These are phyloP conservation scores for Cephus runcator DNA, from an alignment of 2,888 invertebrate species.

Conservation along the genomic window DNA sequence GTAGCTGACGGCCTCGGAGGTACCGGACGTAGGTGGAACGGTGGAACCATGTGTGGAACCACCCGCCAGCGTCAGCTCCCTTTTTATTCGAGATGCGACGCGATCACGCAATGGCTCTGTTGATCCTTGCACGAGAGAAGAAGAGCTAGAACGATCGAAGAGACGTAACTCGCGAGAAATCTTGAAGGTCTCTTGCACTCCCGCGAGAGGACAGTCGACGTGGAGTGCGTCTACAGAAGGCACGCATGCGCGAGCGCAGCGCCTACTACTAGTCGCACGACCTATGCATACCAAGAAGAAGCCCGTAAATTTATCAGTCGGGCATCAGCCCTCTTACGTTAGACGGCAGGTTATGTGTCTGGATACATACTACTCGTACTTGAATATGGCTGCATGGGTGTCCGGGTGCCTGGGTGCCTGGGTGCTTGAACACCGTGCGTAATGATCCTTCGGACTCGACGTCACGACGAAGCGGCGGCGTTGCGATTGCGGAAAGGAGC, in stretches of 20 bases:
- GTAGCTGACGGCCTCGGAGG: constrained; percentile 40
- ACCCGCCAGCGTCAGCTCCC: constrained; percentile 56
- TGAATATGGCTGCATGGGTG: no score
- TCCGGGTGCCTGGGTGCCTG: neutral
- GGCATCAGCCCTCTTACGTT: constrained; percentile 38
- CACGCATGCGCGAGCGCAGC: neutral
- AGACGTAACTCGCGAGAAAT: no score
- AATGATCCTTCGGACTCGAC: neutral
- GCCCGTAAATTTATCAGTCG: constrained; percentile 52
- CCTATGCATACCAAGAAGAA: constrained; percentile 43
- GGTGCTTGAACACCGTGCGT: neutral
- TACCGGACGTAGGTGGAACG: constrained; percentile 58
- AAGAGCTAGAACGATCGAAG: no score
- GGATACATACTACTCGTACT: neutral
- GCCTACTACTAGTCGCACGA: neutral
- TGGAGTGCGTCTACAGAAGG: no score
- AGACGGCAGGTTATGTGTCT: constrained; percentile 40
- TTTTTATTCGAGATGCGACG: constrained; percentile 11
- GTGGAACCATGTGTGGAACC: constrained; percentile 27
- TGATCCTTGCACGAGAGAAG: no score
- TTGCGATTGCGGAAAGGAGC: no score
- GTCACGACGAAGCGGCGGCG: neutral
- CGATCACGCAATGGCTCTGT: no score
- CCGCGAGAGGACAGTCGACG: no score
- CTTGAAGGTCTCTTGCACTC: no score